Evolutionary conservation across 2,797 vertebrate genomes (phyloP).

Genomic region (Eurystomus glaucurus): DNA sequence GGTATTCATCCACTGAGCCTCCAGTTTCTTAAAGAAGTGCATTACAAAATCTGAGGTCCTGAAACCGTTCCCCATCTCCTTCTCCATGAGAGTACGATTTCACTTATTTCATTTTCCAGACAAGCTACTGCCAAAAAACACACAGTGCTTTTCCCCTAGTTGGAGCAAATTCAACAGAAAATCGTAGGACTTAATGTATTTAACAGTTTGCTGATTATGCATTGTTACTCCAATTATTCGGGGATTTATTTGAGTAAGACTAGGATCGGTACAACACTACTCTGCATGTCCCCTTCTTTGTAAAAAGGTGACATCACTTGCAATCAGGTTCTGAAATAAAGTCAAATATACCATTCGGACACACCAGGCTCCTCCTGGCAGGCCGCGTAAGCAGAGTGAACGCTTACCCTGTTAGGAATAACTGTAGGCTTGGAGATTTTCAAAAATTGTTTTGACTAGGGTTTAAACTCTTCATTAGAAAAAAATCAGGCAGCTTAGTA

Average conservation of each 20-base stretch:
- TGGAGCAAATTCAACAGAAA: conserved; percentile 47
- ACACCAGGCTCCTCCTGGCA: not conserved
- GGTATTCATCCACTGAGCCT: not conserved
- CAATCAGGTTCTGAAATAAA: not conserved
- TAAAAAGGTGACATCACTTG: not conserved
- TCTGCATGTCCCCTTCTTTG: not conserved
- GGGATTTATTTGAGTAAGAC: not conserved
- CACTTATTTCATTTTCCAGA: conserved; percentile 56
- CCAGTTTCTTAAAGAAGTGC: not conserved
- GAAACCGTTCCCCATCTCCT: not conserved
- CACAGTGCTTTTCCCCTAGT: not conserved
- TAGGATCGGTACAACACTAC: not conserved
- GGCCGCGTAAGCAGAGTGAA: not conserved
- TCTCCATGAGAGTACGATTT: not conserved
- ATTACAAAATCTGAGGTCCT: not conserved
- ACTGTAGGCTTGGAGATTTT: not conserved
- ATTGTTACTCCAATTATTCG: not conserved
- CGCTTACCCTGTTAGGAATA: accelerated
- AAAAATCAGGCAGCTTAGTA: not conserved
- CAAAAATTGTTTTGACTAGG: conserved; percentile 8
- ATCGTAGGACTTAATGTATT: not conserved
- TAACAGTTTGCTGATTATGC: not conserved
- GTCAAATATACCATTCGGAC: not conserved
- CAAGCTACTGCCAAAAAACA: conserved; percentile 43
- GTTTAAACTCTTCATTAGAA: conserved; percentile 1